Conservation (phyloP, 2,113 vertebrate species). For the Morone chrysops region DNA sequence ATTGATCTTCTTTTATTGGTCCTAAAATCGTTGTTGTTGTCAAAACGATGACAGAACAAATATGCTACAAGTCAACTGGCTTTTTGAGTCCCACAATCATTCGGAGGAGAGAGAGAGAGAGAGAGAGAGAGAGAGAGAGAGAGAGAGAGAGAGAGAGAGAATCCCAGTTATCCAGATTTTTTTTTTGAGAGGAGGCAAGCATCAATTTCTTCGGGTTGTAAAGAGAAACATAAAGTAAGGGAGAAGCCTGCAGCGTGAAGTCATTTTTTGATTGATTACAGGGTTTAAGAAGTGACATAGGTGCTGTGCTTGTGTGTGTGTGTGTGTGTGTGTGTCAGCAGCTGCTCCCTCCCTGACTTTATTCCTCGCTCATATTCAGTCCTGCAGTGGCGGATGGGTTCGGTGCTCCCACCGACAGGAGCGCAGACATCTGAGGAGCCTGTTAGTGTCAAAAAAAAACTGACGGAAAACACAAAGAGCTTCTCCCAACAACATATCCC, state of each 20-base stretch:
- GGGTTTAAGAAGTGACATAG: neutral
- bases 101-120: neutral
- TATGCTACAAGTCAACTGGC: neutral
- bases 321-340: neutral
- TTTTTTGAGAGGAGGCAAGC: neutral
- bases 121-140: too few species aligned
- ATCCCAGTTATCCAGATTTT: neutral
- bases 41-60: neutral
- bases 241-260: neutral
- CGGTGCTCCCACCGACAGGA: constrained; percentile 33
- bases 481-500: constrained; percentile 1
- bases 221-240: too few species aligned
- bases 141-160: too few species aligned
- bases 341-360: constrained; percentile 49
- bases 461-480: constrained; percentile 13
- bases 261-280: constrained; percentile 17
- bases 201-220: neutral
- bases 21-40: neutral
- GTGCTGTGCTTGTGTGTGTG: neutral
- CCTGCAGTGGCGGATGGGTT: constrained; percentile 48
- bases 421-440: constrained; percentile 45
- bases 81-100: neutral
- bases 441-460: constrained; percentile 13
- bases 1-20: neutral
- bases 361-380: constrained; percentile 24